Evolutionary conservation across 2,888 invertebrate species (phyloP), one percentile per base, ranked within the genome.

Genomic region (Ypsolopha sequella): DNA sequence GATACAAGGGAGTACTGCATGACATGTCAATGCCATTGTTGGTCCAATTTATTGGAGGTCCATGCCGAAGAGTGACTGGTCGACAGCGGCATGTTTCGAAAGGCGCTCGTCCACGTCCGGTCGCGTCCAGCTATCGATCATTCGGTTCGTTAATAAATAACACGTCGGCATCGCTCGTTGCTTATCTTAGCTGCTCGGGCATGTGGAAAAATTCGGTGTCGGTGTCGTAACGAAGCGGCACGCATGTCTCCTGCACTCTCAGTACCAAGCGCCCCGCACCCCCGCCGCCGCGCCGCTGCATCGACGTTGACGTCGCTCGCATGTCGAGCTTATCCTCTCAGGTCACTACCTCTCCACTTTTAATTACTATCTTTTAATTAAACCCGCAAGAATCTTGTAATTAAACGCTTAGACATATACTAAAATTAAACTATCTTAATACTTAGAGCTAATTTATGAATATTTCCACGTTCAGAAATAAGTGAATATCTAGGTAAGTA

Each of bases 101-200:
- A 84, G 82, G 64, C 68, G 65, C 66, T 70, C 74, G 73, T 74
- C 73, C 73, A 73, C 77, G 84, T 80, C 82, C 84, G 84, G 81
- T 80, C 82, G 82, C 82, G 82, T 77, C 80, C 81, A 78, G 76
- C 86, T 82, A 86, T 86, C 86, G 84, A 86, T 86, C 86, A 86
- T 85, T 86, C 85, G 82, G 82, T 86, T 86, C 86, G 86, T 85
- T 86, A 84, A 86, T 86, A 85, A 85, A 86, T 84, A 84, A 84
- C 82, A 85, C 81, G 84, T 81, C 71, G 80, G 76, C 80, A 78
- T 84, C 79, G 77, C 66, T 73, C 71, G 75, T 74, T 69, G 81
- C 82, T 85, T 84, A 85, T 85, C 86, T 84, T 62, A 58, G 75
- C 75, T 82, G 84, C 73, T 75, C 82, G 81, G 78, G 79, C 86